Base-by-base conservation (phyloP, 2,888 invertebrate species). In the Phengaris alcon region DNA sequence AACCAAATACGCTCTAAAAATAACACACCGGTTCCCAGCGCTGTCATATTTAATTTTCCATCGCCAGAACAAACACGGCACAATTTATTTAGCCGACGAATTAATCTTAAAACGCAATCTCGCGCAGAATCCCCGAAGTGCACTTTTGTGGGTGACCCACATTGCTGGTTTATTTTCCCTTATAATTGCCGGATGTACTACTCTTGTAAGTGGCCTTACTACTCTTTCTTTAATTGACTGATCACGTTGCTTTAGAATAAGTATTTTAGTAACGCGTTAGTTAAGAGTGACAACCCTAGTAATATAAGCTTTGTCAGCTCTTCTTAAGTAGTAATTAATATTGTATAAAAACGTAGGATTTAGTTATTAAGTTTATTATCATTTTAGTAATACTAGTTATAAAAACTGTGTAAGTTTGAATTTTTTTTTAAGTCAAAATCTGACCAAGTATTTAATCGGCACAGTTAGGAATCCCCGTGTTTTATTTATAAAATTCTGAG, bases 21-120 rank as follows among this genome's bases (percentile, higher is more conserved):
- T 9, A 70, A 7, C 35, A 35, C 35, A 15, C 70, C 3, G 10
- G 35, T 44, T 64, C 5, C 64, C 35, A 5, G n/a, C 55, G 35
- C 64, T 64, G 70, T 70, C 57, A 74, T 59, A 59, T 59, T 59
- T 74, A 74, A 74, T 59, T 55, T 73, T 22, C 59, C 57, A 59
- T 64, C 57, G 13, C 57, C 73, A 64, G 64, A 64, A 64, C 59
- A 73, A 73, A 57, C 64, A 59, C 13, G 59, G 73, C 76, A 73
- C 75, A 76, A 78, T 79, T 76, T 77, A 76, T 76, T 74, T 70
- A 70, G 68, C 76, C 48, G 69, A 68, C 76, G 75, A 78, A 79
- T 78, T 76, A 79, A 79, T 77, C 75, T 74, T 76, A 74, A 76
- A 78, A 77, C 74, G 73, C 77, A 78, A 78, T 78, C 77, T 74